Conservation (phyloP, 2,113 vertebrate species). For the Scalopus aquaticus region DNA sequence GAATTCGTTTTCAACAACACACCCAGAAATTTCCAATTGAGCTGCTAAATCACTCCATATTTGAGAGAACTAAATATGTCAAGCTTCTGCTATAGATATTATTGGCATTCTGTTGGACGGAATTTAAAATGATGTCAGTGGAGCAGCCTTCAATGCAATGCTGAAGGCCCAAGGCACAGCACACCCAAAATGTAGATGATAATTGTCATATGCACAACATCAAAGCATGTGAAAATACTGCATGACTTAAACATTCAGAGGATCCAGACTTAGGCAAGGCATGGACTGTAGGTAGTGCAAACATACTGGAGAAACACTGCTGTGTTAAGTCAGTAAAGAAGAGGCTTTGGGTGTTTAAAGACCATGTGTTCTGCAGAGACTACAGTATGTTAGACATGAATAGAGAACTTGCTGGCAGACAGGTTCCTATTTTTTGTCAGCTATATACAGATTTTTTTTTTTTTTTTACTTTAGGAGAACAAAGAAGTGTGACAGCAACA, state of each 20-base stretch:
- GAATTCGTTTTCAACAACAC: conserved; percentile 66
- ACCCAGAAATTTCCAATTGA: conserved; percentile 73
- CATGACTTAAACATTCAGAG: conserved; percentile 39
- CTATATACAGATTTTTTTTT: conserved; percentile 59
- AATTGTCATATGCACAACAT: conserved; percentile 57
- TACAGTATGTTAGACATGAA: conserved; percentile 46
- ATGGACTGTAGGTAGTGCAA: conserved; percentile 49
- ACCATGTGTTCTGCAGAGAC: conserved; percentile 53
- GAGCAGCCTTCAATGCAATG: neutral
- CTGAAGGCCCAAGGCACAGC: neutral
- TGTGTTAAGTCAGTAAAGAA: conserved; percentile 50
- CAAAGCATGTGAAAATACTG: conserved; percentile 69
- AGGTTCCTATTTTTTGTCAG: conserved; percentile 73
- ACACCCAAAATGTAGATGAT: conserved; percentile 46
- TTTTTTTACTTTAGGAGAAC: conserved; percentile 73
- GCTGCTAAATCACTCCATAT: conserved; percentile 56
- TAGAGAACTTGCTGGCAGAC: conserved; percentile 59
- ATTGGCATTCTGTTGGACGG: neutral
- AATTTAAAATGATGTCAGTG: conserved; percentile 59
- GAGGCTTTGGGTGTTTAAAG: conserved; percentile 63
- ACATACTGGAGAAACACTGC: conserved; percentile 55
- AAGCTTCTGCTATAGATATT: conserved; percentile 54
- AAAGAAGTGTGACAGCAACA: conserved; percentile 76
- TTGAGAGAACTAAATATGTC: conserved; percentile 61
- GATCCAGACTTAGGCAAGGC: conserved; percentile 59